Conservation (phyloP, 35 echinoderm and acorn worm species). For the Nesometra sesokonis region DNA sequence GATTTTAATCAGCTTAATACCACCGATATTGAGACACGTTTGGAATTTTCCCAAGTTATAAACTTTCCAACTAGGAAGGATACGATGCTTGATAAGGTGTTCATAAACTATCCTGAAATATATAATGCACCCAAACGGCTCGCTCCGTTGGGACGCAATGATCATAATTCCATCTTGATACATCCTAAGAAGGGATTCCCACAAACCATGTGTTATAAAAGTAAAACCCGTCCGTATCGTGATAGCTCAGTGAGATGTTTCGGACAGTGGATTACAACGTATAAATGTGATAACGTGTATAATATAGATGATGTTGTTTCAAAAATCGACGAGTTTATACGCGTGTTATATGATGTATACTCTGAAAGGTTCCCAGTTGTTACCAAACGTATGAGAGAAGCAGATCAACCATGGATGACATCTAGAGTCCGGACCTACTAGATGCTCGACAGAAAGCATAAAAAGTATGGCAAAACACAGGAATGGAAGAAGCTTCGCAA, state of each 20-base stretch:
- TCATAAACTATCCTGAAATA: not conserved
- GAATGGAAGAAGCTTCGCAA: no score
- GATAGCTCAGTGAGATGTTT: constrained; percentile 1
- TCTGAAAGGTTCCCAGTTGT: not conserved
- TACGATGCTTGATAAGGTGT: constrained; percentile 11
- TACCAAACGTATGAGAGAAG: not conserved
- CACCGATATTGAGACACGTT: no score
- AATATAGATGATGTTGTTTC: not conserved
- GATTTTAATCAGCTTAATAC: no score
- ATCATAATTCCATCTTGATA: constrained; percentile 5
- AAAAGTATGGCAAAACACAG: not conserved
- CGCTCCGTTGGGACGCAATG: constrained; percentile 9
- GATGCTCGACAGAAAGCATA: constrained; percentile 10
- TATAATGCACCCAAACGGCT: constrained; percentile 5
- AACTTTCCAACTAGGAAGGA: not conserved
- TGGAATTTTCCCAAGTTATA: not conserved
- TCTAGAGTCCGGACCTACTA: constrained; percentile 3
- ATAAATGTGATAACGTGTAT: constrained; percentile 1
- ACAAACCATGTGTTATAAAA: not conserved
- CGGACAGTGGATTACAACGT: no score
- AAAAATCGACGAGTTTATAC: not conserved
- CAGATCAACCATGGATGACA: constrained; percentile 16
- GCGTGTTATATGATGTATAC: not conserved
- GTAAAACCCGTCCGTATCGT: not conserved
- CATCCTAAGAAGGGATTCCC: not conserved